Conservation (phyloP, 1,140 invertebrate genomes). For the Philotrypesis tridentata region DNA sequence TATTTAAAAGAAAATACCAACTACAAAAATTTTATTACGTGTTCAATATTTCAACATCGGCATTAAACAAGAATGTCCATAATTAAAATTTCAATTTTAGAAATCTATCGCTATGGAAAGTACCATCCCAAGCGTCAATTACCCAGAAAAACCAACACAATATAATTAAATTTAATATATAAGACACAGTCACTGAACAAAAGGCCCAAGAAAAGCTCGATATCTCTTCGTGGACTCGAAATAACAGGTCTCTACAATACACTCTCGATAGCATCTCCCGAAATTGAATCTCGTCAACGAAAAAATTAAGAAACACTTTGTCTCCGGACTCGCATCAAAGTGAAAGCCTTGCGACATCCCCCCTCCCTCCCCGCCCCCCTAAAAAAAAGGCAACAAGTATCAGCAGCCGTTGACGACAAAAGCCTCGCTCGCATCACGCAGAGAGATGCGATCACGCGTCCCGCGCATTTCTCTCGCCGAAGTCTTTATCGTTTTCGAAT, state of each 20-base stretch:
- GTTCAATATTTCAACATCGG: too few relatives aligned
- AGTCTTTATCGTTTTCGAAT: slow-evolving; percentile 34
- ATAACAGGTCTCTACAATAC: background rate
- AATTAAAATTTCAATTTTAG: too few relatives aligned
- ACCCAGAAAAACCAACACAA: background rate
- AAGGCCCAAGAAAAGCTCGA: background rate
- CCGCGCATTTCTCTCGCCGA: background rate
- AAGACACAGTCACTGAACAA: background rate
- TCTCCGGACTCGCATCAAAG: background rate
- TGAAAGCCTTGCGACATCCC: background rate
- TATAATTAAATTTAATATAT: background rate
- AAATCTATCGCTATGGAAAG: background rate
- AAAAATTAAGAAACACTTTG: slow-evolving; percentile 18
- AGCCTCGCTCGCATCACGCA: too few relatives aligned
- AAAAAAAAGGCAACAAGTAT: background rate
- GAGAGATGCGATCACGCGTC: slow-evolving; percentile 26
- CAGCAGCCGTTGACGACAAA: background rate
- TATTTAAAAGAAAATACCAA: too few relatives aligned
- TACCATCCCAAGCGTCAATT: background rate
- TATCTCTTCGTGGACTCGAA: background rate
- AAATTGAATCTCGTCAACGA: slow-evolving; percentile 16
- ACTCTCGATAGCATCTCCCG: slow-evolving; percentile 5
- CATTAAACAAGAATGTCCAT: too few relatives aligned
- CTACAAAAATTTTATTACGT: too few relatives aligned
- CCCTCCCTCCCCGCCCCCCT: too few relatives aligned